phyloP scores from a whole-genome alignment of 1,140 invertebrate species.

The Drosophila lini region DNA sequence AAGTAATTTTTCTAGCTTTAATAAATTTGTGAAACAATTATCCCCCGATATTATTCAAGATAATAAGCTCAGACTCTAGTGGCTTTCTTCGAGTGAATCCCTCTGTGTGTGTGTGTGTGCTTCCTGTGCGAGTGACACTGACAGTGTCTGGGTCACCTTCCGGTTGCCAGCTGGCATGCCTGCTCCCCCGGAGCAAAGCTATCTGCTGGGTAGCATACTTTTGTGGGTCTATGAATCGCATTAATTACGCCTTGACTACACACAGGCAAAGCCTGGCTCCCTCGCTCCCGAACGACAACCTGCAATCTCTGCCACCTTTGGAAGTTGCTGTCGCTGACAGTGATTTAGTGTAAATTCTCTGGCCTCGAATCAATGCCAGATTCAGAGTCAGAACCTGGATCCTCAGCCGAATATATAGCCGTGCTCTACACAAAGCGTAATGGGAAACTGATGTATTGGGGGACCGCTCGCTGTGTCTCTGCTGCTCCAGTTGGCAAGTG shows the following conservation, averaged over 20 bases:
- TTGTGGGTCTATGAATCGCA: slow-evolving; percentile 53
- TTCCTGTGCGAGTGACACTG: slow-evolving; percentile 31
- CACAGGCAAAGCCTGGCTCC: background rate
- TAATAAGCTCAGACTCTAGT: rapidly evolving
- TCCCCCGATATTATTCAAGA: background rate
- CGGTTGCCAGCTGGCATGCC: slow-evolving; percentile 38
- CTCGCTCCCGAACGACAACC: slow-evolving; percentile 3
- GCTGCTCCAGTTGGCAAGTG: slow-evolving; percentile 37
- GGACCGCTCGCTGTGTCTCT: slow-evolving; percentile 12
- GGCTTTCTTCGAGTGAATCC: background rate
- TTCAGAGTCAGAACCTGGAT: slow-evolving; percentile 3
- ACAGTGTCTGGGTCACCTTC: slow-evolving; percentile 50
- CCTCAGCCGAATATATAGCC: slow-evolving; percentile 11
- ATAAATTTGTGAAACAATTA: background rate
- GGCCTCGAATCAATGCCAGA: slow-evolving; percentile 46
- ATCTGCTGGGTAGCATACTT: slow-evolving; percentile 28
- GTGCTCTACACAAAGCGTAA: slow-evolving; percentile 11
- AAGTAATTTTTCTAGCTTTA: too few relatives aligned
- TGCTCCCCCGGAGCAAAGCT: background rate
- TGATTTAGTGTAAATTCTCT: slow-evolving; percentile 54
- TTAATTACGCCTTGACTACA: slow-evolving; percentile 57
- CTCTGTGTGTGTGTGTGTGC: background rate
- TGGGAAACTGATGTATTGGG: slow-evolving; percentile 34
- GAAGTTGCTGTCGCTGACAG: slow-evolving; percentile 47
- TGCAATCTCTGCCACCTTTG: slow-evolving; percentile 13